phyloP scores from a whole-genome alignment of 2,888 invertebrate genomes.

The Clostera curtula region DNA sequence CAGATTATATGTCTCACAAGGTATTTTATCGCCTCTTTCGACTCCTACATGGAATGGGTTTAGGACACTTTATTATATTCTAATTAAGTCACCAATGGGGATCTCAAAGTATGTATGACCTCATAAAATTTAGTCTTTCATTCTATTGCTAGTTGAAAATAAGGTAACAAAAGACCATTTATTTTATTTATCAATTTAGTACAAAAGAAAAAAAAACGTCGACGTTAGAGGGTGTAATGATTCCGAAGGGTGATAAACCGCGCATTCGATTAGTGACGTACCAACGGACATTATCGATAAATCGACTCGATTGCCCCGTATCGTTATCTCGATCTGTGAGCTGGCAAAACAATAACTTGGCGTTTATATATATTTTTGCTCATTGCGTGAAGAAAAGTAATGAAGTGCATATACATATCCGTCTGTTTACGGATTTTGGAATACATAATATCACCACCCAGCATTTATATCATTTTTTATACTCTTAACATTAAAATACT shows the following conservation, averaged over 20 bases:
- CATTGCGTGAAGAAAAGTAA: slow-evolving; percentile 19
- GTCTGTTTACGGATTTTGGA: no score
- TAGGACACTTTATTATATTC: no score
- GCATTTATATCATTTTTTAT: no score
- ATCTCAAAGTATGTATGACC: no score
- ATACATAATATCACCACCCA: no score
- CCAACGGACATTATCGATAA: slow-evolving; percentile 58
- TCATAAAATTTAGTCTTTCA: no score
- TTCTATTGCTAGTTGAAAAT: not conserved
- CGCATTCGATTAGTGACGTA: slow-evolving; percentile 65
- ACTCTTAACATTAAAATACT: no score
- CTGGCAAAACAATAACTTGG: slow-evolving; percentile 56
- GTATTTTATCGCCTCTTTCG: no score
- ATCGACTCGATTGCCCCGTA: slow-evolving; percentile 49
- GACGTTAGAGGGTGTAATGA: slow-evolving; percentile 37
- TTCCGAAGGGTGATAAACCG: slow-evolving; percentile 61
- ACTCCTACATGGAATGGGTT: no score
- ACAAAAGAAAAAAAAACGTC: slow-evolving; percentile 29
- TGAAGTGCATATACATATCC: slow-evolving; percentile 5
- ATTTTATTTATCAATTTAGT: slow-evolving; percentile 25
- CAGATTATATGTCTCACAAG: no score
- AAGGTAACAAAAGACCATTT: slow-evolving; percentile 12
- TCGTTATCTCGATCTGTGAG: slow-evolving; percentile 50
- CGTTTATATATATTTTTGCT: slow-evolving; percentile 24
- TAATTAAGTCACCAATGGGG: no score